These are phyloP conservation scores for Dolichopus griseipennis DNA, from an alignment of 2,888 invertebrate species.

Conservation along the genomic window DNA sequence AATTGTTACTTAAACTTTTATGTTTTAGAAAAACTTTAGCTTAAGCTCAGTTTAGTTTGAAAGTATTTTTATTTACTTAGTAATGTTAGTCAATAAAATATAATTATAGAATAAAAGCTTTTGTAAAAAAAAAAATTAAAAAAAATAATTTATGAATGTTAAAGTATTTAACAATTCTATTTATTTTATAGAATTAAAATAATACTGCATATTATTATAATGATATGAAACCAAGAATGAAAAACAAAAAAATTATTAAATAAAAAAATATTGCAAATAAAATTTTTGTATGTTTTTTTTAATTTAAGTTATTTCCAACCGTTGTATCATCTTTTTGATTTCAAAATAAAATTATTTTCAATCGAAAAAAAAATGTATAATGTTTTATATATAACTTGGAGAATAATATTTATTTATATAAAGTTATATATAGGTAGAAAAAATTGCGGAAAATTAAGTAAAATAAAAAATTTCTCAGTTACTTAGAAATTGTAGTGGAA, in stretches of 20 bases:
- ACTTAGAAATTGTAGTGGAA: too few relatives aligned
- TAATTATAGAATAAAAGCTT: neutral
- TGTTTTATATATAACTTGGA: too few relatives aligned
- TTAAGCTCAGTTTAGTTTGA: neutral
- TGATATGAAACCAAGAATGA: neutral
- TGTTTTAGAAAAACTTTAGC: neutral
- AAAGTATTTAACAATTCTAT: conserved; percentile 3
- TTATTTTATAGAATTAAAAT: neutral
- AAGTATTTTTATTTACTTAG: neutral
- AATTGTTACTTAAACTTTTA: neutral
- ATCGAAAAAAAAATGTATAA: too few relatives aligned
- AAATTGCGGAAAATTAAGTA: too few relatives aligned
- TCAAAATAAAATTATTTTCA: too few relatives aligned
- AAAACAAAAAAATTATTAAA: neutral
- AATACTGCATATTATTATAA: neutral
- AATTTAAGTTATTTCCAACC: too few relatives aligned
- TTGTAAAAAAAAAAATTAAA: neutral
- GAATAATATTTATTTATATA: too few relatives aligned
- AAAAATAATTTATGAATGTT: neutral
- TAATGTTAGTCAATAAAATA: neutral
- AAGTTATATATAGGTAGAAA: too few relatives aligned
- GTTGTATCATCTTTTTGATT: too few relatives aligned
- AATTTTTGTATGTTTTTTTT: too few relatives aligned
- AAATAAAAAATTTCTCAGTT: too few relatives aligned
- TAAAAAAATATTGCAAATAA: too few relatives aligned